Percentiles rank a stretch among this genome's conserved stretches.
These are phyloP conservation scores for Drosophila equinoxialis DNA, from an alignment of 1,140 invertebrate species.

Conservation along the genomic window DNA sequence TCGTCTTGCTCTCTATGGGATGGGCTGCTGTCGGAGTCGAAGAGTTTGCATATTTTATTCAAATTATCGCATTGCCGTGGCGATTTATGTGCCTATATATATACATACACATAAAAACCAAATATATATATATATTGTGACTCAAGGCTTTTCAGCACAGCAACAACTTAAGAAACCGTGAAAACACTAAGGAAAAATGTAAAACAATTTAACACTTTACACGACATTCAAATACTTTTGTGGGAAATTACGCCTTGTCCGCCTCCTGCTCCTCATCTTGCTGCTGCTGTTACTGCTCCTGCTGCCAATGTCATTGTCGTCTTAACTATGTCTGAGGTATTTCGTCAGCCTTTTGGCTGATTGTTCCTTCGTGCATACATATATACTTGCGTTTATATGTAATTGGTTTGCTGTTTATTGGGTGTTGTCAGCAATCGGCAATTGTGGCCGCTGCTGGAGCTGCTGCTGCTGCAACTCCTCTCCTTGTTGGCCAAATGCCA, in stretches of 20 bases:
- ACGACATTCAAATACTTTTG: constrained; percentile 80
- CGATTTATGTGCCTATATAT: constrained; percentile 61
- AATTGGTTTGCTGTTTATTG: constrained; percentile 74
- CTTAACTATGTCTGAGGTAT: constrained; percentile 49
- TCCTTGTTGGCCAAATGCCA: constrained; percentile 16
- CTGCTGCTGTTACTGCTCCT: background rate
- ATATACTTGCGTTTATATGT: constrained; percentile 30
- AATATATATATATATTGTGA: constrained; percentile 24
- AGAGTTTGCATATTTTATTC: constrained; percentile 69
- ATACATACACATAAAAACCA: background rate
- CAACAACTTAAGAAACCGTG: background rate
- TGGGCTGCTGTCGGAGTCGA: background rate
- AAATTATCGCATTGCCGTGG: constrained; percentile 67
- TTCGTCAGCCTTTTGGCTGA: constrained; percentile 54
- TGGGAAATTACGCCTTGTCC: constrained; percentile 66
- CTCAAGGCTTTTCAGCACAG: constrained; percentile 8
- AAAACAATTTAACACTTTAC: constrained; percentile 81
- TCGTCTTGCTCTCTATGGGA: too few species aligned
- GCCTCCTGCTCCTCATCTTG: background rate
- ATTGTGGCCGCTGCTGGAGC: constrained; percentile 48
- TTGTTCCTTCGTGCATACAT: constrained; percentile 47
- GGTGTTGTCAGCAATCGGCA: constrained; percentile 78
- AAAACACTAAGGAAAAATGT: constrained; percentile 55
- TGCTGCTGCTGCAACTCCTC: constrained; percentile 1
- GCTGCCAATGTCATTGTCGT: constrained; percentile 4